These are phyloP conservation scores for Eristalis tenax DNA, from an alignment of 2,888 invertebrate species.

Conservation along the genomic window DNA sequence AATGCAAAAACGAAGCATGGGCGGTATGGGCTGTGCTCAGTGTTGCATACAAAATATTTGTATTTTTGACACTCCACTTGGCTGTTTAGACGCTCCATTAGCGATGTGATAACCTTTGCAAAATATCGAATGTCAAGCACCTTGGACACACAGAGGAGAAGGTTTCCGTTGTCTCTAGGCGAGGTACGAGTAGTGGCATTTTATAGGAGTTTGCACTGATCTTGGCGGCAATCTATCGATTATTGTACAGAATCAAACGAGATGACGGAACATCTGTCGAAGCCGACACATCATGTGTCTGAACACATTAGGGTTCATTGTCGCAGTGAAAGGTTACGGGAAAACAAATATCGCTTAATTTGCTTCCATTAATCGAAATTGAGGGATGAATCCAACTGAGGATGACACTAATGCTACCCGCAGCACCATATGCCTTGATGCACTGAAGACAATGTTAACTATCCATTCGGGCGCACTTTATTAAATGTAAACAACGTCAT, in stretches of 20 bases:
- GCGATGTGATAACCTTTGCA: conserved; percentile 48
- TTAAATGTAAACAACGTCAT: neutral
- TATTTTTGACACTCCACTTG: conserved; percentile 53
- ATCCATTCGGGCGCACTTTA: neutral
- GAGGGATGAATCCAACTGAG: neutral
- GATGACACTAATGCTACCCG: neutral
- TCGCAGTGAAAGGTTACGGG: no score
- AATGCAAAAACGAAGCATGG: conserved; percentile 39
- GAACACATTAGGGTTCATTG: no score
- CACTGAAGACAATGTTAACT: neutral
- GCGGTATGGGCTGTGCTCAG: conserved; percentile 56
- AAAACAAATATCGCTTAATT: neutral
- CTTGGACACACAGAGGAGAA: conserved; percentile 17
- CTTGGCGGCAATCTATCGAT: no score
- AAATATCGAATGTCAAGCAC: conserved; percentile 59
- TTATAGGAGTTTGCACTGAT: no score
- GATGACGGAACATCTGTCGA: no score
- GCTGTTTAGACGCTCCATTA: conserved; percentile 1
- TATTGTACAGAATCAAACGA: no score
- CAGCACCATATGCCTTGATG: neutral
- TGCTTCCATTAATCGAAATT: neutral
- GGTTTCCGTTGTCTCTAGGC: no score
- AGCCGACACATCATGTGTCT: no score
- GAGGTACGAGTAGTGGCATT: no score
- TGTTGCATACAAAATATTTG: conserved; percentile 67